Evolutionary conservation across 2,113 vertebrate genomes (phyloP), one percentile per base, ranked within the genome.

Genomic region (Herpetotheres cachinnans): DNA sequence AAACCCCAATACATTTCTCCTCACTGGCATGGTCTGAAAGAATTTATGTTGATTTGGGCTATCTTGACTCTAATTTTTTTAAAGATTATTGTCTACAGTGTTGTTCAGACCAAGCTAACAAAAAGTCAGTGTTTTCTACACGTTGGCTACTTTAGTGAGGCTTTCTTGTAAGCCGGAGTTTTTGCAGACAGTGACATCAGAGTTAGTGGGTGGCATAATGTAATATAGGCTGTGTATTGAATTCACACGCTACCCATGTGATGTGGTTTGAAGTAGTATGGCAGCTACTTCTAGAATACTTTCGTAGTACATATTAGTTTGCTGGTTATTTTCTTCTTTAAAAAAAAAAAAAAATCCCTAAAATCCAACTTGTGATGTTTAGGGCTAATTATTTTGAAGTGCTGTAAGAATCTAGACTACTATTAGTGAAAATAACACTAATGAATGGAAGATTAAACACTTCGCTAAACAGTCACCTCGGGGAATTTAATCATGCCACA

Each of bases 121-220:
- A 38, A 88, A 78, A 86, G 32, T 29, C 55, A 16, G 46, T 58
- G 19, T 67, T 67, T 65, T 66, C 38, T 95, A 4, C 25, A 25
- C 42, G 21, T 59, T 89, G 83, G 65, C 91, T 85, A 18, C 65
- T 40, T 59, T 42, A 63, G 72, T 1, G 38, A 79, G 56, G 49
- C 47, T 85, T 95, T 76, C 56, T 84, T 76, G 46, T 83, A 67
- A 58, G 52, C 27, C 32, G 59, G 69, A 55, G 24, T 34, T 77
- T 92, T 82, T 96, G 86, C 93, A 93, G 78, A 17, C 90, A 76
- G 80, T 95, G 95, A 96, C 92, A 93, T 91, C 82, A 82, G 91
- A 95, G 83, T 80, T 83, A 91, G 92, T 96, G 96, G 90, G 95
- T 96, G 96, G 95, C 87, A 91, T 85, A 79, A 61, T 79, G 62